Percentiles rank a stretch among this genome's conserved stretches.
These are phyloP conservation scores for Platerodrilus igneus DNA, from an alignment of 2,888 invertebrate species.

Conservation along the genomic window DNA sequence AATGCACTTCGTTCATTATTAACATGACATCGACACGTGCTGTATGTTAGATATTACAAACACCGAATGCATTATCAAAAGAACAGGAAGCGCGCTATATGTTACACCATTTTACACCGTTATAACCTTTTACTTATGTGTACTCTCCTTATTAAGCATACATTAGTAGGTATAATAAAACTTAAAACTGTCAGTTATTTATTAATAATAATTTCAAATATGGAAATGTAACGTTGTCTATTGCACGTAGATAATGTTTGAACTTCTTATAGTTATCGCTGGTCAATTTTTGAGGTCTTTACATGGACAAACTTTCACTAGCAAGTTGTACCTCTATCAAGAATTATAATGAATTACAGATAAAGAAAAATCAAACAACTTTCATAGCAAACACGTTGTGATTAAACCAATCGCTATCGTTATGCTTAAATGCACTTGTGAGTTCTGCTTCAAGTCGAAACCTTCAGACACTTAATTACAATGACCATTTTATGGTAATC, in stretches of 20 bases:
- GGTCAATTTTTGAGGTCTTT: slow-evolving; percentile 20
- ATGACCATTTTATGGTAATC: no score
- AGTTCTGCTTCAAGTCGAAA: no score
- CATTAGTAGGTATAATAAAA: no score
- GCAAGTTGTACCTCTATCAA: slow-evolving; percentile 13
- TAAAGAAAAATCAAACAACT: slow-evolving; percentile 21
- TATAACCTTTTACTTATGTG: no score
- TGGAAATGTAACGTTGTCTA: slow-evolving; percentile 15
- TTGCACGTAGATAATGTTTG: slow-evolving; percentile 6
- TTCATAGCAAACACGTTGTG: slow-evolving; percentile 18
- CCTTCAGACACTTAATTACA: no score
- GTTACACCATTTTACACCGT: no score
- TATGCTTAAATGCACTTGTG: no score
- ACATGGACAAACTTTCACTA: slow-evolving; percentile 19
- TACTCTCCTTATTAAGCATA: no score
- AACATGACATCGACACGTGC: slow-evolving; percentile 12
- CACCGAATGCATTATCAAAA: slow-evolving; percentile 9
- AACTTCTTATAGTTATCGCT: slow-evolving; percentile 14
- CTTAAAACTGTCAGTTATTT: no score
- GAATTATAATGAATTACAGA: slow-evolving; percentile 21
- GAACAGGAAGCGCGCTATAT: slow-evolving; percentile 7
- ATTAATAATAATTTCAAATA: slow-evolving; percentile 8
- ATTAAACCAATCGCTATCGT: no score
- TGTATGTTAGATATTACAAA: slow-evolving; percentile 15
- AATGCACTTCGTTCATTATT: slow-evolving; percentile 7